Conservation (phyloP, 2,113 vertebrate genomes). For the Halichoerus grypus region DNA sequence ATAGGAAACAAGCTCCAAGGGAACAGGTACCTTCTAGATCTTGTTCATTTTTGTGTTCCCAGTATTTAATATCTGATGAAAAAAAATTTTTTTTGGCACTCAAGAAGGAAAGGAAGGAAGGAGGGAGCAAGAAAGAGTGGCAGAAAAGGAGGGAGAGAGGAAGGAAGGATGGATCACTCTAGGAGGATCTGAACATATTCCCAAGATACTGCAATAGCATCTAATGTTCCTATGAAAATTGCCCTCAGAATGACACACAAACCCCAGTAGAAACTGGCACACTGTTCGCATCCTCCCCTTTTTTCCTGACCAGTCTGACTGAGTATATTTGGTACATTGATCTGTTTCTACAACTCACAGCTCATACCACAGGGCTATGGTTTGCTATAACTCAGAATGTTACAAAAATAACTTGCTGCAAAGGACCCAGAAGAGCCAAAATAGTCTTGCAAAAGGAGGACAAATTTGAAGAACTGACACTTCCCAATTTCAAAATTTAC, state of each 20-base stretch:
- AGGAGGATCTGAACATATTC: background rate
- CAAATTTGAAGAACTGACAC: background rate
- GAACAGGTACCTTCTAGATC: background rate
- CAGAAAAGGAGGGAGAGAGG: background rate
- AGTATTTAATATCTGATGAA: background rate
- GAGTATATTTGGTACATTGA: background rate
- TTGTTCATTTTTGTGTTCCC: background rate
- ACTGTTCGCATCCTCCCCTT: background rate
- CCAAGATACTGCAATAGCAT: background rate
- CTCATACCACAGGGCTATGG: background rate
- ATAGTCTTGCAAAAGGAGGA: background rate
- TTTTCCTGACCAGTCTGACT: background rate
- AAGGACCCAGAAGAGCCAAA: background rate
- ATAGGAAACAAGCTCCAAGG: background rate
- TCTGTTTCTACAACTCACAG: background rate
- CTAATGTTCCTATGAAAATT: background rate
- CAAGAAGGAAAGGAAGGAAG: background rate
- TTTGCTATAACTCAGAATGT: background rate
- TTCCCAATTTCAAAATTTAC: background rate
- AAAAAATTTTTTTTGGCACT: background rate
- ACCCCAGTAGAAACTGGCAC: background rate
- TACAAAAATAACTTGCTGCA: background rate
- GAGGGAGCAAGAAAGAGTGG: accelerated
- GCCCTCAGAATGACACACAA: background rate
- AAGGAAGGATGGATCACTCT: background rate